Base-by-base conservation (phyloP, 1,140 invertebrate genomes). In the Drusus annulatus region DNA sequence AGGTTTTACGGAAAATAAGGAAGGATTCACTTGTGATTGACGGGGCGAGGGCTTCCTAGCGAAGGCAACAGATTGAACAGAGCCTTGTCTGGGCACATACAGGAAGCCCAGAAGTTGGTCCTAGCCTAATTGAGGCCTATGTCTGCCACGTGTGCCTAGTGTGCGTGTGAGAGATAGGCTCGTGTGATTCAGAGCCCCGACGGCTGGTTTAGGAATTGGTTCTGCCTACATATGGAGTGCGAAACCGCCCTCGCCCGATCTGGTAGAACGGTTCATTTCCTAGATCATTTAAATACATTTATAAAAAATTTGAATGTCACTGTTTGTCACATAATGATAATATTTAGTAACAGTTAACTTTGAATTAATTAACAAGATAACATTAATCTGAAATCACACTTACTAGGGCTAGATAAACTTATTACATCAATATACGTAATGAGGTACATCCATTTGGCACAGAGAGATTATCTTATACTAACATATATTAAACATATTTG, bases 391-490 rank as follows among this genome's bases (percentile, higher is more conserved):
- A 81, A 78, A 83, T 82, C 79, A 83, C 83, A 83, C 83, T 81
- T 76, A 83, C 79, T 84, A 87, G 87, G 83, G 84, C 84, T 87
- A 85, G 84, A 83, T 85, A 87, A 86, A 84, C 86, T 89, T 88
- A 89, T 86, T 87, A 89, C 89, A 86, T 87, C 87, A 88, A 85
- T 87, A 88, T 89, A 84, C 86, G 86, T 87, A 89, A 90, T 89
- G 89, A 90, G 89, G 89, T 90, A 90, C 88, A 84, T 87, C 88
- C 87, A 89, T 90, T 90, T 90, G 89, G 89, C 89, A 90, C 89
- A 90, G 88, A 90, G 89, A 90, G 89, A 90, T 88, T 89, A 86
- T 81, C 80, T 81, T 83, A 81, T 36, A 77, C 82, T 83, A 83
- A 74, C 78, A 83, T 83, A 83, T 81, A 73, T 80, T 83, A 81